phyloP scores from a whole-genome alignment of 2,888 invertebrate species.

The Drosophila subsilvestris region DNA sequence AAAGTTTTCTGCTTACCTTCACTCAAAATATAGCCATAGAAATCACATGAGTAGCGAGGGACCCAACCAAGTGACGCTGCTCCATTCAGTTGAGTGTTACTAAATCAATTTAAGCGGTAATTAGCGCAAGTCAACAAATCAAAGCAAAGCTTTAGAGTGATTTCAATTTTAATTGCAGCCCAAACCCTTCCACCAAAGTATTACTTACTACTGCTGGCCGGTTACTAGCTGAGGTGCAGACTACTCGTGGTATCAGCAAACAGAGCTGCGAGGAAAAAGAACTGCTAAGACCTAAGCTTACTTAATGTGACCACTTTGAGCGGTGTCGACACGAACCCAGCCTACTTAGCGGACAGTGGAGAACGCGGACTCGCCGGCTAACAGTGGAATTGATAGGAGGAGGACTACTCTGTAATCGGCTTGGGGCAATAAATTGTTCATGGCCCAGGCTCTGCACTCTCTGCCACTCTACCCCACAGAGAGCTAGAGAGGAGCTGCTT shows the following conservation, averaged over 20 bases:
- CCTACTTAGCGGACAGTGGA: conserved; percentile 37
- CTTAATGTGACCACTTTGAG: conserved; percentile 78
- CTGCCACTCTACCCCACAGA: not conserved
- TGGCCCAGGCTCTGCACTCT: conserved; percentile 47
- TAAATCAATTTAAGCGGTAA: conserved; percentile 31
- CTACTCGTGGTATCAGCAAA: conserved; percentile 61
- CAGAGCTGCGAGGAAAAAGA: conserved; percentile 52
- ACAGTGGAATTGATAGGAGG: conserved; percentile 11
- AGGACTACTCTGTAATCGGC: conserved; percentile 66
- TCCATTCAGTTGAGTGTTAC: conserved; percentile 21
- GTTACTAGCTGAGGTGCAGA: too few relatives aligned
- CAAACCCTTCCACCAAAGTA: conserved; percentile 21
- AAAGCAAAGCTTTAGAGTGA: conserved; percentile 33
- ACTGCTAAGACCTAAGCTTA: conserved; percentile 79
- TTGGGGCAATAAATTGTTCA: conserved; percentile 76
- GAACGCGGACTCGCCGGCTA: not conserved
- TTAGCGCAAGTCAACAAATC: conserved; percentile 42
- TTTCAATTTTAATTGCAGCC: conserved; percentile 45
- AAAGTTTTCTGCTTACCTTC: too few relatives aligned
- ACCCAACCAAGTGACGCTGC: too few relatives aligned
- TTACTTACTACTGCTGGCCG: not conserved
- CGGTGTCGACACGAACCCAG: conserved; percentile 63
- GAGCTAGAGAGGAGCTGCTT: not conserved
- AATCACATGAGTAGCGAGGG: not conserved
- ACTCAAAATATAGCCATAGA: not conserved